phyloP scores from a whole-genome alignment of 2,888 invertebrate species.

The Drosophila fungiperda region DNA sequence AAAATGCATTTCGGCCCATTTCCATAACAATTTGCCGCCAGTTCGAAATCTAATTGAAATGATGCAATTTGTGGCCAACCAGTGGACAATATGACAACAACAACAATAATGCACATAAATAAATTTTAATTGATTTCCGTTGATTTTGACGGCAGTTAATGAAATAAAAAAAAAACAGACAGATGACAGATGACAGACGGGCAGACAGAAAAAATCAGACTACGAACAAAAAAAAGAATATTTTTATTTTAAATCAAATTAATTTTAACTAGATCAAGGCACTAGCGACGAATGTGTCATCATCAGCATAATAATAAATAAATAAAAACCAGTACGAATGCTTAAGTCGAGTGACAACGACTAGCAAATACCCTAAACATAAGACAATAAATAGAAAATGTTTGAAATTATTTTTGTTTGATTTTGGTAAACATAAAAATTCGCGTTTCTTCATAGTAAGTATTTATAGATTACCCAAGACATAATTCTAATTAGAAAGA shows the following conservation, averaged over 20 bases:
- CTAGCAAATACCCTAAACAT: neutral
- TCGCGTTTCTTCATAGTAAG: too few relatives aligned
- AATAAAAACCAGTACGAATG: neutral
- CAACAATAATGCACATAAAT: constrained; percentile 42
- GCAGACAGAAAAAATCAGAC: neutral
- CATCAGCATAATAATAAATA: constrained; percentile 5
- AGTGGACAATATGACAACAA: constrained; percentile 16
- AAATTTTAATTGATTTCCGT: constrained; percentile 72
- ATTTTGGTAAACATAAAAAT: neutral
- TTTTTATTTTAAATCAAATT: constrained; percentile 32
- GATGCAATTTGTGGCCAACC: constrained; percentile 52
- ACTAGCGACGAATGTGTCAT: constrained; percentile 32
- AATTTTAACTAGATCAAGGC: constrained; percentile 41
- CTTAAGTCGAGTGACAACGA: neutral
- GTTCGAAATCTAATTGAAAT: constrained; percentile 46
- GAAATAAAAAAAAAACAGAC: constrained; percentile 34
- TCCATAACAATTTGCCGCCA: constrained; percentile 8
- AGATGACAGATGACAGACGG: neutral
- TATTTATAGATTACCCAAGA: neutral
- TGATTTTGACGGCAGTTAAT: constrained; percentile 51
- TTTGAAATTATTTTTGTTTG: neutral
- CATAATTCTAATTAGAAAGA: neutral
- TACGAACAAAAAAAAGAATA: constrained; percentile 1
- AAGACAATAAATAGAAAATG: neutral
- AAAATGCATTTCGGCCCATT: constrained; percentile 29